Percentiles rank a stretch among this genome's conserved stretches.
These are phyloP conservation scores for Ptilonorhynchus violaceus DNA, from an alignment of 2,113 vertebrate species.

Conservation along the genomic window DNA sequence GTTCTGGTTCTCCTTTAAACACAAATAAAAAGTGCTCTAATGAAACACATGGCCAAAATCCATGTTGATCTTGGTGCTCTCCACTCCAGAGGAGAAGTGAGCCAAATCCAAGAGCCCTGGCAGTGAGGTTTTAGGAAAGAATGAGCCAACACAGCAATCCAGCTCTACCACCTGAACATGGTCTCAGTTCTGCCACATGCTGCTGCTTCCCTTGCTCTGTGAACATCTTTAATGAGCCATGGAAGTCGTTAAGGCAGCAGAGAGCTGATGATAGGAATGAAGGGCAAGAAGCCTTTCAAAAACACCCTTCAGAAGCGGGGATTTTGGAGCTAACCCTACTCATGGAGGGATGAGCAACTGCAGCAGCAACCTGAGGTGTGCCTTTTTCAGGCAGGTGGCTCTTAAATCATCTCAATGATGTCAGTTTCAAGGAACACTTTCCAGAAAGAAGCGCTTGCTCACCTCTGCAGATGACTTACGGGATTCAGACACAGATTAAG, in stretches of 20 bases:
- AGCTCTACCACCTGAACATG: neutral
- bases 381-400: neutral
- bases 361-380: neutral
- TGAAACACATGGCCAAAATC: neutral
- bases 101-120: neutral
- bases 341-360: neutral
- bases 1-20: neutral
- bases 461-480: neutral
- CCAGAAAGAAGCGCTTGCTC: neutral
- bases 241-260: neutral
- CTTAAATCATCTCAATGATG: rapidly evolving
- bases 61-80: neutral
- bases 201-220: neutral
- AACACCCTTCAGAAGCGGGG: neutral
- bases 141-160: neutral
- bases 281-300: neutral
- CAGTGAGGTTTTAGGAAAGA: neutral
- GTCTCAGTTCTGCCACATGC: neutral
- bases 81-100: rapidly evolving
- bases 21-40: neutral
- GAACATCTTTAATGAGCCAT: neutral
- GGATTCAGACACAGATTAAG: neutral
- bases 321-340: neutral
- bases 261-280: neutral
- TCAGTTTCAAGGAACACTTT: neutral